phyloP scores from a whole-genome alignment of 2,113 vertebrate species.

The Hyaena hyaena region DNA sequence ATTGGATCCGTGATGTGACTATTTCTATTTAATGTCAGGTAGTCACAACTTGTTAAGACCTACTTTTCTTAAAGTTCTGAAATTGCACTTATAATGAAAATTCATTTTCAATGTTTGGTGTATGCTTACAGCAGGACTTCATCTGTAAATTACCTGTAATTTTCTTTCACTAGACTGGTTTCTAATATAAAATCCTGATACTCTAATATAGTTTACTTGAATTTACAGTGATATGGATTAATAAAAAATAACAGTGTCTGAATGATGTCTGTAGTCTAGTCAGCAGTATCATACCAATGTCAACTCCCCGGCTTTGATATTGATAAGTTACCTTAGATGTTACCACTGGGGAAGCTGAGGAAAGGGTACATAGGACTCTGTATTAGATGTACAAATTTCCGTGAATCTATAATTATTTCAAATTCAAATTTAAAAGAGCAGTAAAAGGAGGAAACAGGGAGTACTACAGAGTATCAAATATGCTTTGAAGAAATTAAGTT shows the following conservation, averaged over 20 bases:
- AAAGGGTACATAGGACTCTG: not conserved
- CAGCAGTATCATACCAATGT: not conserved
- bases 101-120: slow-evolving; percentile 53
- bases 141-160: slow-evolving; percentile 51
- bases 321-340: not conserved
- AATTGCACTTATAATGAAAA: slow-evolving; percentile 65
- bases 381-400: not conserved
- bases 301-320: not conserved
- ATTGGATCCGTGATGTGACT: slow-evolving; percentile 76
- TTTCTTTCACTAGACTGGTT: slow-evolving; percentile 26
- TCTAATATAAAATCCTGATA: not conserved
- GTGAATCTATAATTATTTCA: not conserved
- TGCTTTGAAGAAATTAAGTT: not conserved
- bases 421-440: not conserved
- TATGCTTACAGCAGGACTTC: not conserved
- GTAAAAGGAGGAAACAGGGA: not conserved
- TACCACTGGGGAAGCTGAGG: not conserved
- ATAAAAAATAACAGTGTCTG: not conserved
- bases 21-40: slow-evolving; percentile 73
- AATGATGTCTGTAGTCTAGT: not conserved
- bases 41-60: slow-evolving; percentile 72
- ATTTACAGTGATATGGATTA: not conserved
- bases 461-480: not conserved
- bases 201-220: not conserved
- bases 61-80: slow-evolving; percentile 73